Base-by-base conservation (phyloP, 2,113 vertebrate species). In the Gyps fulvus region DNA sequence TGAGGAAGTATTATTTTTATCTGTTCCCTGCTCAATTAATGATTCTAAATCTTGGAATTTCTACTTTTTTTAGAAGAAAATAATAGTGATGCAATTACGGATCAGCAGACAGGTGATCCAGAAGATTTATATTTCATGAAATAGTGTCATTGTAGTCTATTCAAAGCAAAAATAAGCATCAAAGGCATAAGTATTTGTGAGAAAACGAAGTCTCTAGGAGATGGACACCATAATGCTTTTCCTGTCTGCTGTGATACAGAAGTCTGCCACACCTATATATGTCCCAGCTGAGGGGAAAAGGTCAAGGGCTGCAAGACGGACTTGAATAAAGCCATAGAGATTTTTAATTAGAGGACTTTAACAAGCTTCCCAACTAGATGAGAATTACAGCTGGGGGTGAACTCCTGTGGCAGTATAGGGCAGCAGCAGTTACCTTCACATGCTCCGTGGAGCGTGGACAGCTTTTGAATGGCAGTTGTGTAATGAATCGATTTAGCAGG, bases 271-370 rank as follows among this genome's bases (percentile, higher is more conserved):
- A 93, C 49, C 66, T 84, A 3, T 47, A 50, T 27, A 31, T 81
- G 73, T 79, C 77, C 57, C 69, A 85, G 77, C 31, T 69, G 47
- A 95, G 81, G 69, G 49, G 57, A 91, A 76, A 94, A 87, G 38
- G 88, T 90, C 88, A 82, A 84, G 72, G 77, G 57, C 84, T 91
- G 23, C 0, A 0, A 84, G 73, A 66, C 13, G 7, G 49, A 57
- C 70, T 93, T 85, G 65, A 96, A 91, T 87, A 85, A 93, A 31
- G 52, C 57, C 54, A 47, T 34, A 62, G 57, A 93, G 54, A 34
- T 63, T 93, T 96, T 95, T 94, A 91, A 91, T 91, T 84, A 95
- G 82, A 69, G 34, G 70, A 79, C 87, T 94, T 95, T 95, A 93
- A 94, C 81, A 79, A 93, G 87, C 81, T 91, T 91, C 66, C 78